Base-by-base conservation (phyloP, 2,888 invertebrate species). In the Mermis nigrescens region DNA sequence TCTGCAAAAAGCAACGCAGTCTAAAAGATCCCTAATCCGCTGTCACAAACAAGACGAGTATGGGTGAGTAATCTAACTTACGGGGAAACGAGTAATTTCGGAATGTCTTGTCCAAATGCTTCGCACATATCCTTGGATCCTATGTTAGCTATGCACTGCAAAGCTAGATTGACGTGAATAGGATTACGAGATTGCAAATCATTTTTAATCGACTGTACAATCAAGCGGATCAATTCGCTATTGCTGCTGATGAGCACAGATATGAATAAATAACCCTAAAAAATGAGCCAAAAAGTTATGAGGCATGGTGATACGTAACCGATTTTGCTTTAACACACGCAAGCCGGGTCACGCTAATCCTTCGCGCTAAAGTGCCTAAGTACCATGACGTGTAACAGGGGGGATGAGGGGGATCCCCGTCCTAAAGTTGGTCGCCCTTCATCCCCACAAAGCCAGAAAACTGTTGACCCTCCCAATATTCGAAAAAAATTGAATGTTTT, bases 41-140 rank as follows among this genome's bases (percentile, higher is more conserved):
- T 15, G 19, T 15, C 38, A 15, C 38, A 38, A 38, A 12, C 38
- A 12, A 38, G 19, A 38, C 38, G 12, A 12, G 19, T 12, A 38
- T 38, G 12, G 38, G 19, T 15, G 38, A 38, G n/a, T n/a, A 12
- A 38, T 38, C 38, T 46, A 2, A 58, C 61, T 31, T 38, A 69
- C 70, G 71, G 95, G 62, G 95, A 95, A 45, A 99, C 94, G 64
- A 99, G 82, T 58, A 99, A 80, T 76, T 92, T 94, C 62, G 98
- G 98, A 74, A 99, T 92, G 76, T 98, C 98, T 68, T 85, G 86
- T 58, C 90, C 88, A 77, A 98, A 94, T 53, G 92, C 92, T 75
- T 98, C 95, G n/a, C 94, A 95, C 98, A 99, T 99, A 74, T 99
- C 98, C 71, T 88, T 85, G 74, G 91, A 92, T 60, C 98, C 98